Evolutionary conservation across 2,797 vertebrate species (phyloP), one percentile per base, ranked within the genome.

Genomic region (Pelobates cultripes): DNA sequence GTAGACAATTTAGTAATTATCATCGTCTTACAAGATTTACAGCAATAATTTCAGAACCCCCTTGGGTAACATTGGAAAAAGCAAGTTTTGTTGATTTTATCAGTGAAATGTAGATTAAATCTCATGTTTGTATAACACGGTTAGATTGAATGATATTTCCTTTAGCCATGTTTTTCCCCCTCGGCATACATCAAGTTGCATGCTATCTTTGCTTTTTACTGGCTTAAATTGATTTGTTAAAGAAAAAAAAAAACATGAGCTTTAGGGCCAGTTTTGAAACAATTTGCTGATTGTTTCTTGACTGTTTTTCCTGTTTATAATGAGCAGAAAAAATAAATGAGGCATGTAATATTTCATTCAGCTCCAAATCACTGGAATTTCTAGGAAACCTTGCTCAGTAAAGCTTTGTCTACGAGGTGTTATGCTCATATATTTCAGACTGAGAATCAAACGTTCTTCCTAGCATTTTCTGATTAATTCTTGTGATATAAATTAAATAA

Each of bases 171-270:
- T 55, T 28, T 78, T 57, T 78, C 72, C 75, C 61, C 75, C 47
- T 43, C n/a, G 60, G 66, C 17, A 47, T 41, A 53, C 44, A 73
- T 69, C 13, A 43, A 83, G 28, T 14, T 69, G 66, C 71, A 70
- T 68, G 69, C 41, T 64, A 74, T 78, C 43, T 78, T 83, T 45
- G 53, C 74, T 83, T 64, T 60, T 43, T 74, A 55, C 80, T 82
- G 70, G 77, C 60, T 78, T 44, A 69, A 78, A 82, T 41, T 77
- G 60, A 67, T 82, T 69, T 78, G 64, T 61, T 78, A 78, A 69
- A 73, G n/a, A 61, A 51, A 78, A 73, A 55, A 68, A 78, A 43
- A 45, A 44, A 75, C 17, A 74, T 9, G 17, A 42, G 76, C 76
- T 68, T 71, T 14, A 6, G 76, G 75, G 75, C 53, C 71, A 64